Evolutionary conservation across 2,113 vertebrate genomes (phyloP), one percentile per base, ranked within the genome.

Genomic region (Syngnathus scovelli): DNA sequence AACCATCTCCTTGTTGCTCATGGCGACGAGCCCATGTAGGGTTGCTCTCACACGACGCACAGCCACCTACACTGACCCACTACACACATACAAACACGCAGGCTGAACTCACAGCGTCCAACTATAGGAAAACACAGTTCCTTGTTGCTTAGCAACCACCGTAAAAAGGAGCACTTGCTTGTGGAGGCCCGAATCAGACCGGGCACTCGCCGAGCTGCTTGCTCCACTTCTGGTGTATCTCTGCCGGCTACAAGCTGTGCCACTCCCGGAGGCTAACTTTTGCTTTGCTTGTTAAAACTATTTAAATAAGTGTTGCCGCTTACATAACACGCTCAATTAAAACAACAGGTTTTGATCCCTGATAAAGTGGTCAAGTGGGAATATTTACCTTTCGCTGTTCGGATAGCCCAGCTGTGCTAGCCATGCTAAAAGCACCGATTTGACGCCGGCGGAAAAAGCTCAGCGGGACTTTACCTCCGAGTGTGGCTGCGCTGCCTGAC

Each of bases 1-100:
- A 87, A 87, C 87, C 87, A 83, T 88, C 76, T 93, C 92, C 90
- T 93, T 93, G 87, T 88, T 92, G 90, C 90, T 94, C 92, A 93
- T 94, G 90, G 85, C 82, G 90, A 88, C 79, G 75, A 64, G 70
- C 85, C 83, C 81, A 82, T 78, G 77, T 69, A 86, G 83, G 80
- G 79, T 33, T 62, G 83, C 46, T 43, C 67, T 90, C 84, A 91
- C 74, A 82, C 66, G 60, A 64, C 46, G 10, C 60, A 71, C 51
- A 41, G 72, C 66, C 39, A 44, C 80, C 70, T 15, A 61, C 80
- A 64, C 77, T 61, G 72, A 44, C 63, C 75, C n/a, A 5, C 82
- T 84, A 52, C 61, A 72, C 60, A 74, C 63, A 68, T 52, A 67
- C 61, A 69, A 43, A 51, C 54, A 49, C 16, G 71, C 16, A 11